Conservation (phyloP, 1,140 invertebrate genomes). For the Vanessa atalanta region DNA sequence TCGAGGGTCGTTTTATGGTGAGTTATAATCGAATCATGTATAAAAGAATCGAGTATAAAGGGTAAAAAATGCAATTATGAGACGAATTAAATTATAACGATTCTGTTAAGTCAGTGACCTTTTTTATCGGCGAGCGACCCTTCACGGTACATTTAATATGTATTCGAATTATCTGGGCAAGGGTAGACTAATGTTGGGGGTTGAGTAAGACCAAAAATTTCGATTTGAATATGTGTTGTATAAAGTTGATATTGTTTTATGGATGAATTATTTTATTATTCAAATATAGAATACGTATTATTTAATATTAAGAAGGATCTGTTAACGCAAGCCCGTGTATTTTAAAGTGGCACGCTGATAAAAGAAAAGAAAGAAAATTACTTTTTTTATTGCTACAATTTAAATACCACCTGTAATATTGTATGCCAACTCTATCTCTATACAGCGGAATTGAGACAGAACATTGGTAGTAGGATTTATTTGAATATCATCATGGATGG, state of each 20-base stretch:
- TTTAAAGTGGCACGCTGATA: no score
- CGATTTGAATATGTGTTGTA: constrained; percentile 18
- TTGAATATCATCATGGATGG: no score
- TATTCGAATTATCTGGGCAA: constrained; percentile 25
- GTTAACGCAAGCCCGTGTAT: no score
- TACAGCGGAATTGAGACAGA: no score
- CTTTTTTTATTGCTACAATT: no score
- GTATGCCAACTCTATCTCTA: no score
- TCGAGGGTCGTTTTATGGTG: constrained; percentile 34
- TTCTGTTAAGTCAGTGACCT: constrained; percentile 21
- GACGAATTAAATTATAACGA: constrained; percentile 29
- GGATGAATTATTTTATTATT: neutral
- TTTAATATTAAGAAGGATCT: no score
- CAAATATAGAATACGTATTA: neutral
- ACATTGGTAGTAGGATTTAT: no score
- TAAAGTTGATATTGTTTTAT: constrained; percentile 24
- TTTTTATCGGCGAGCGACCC: constrained; percentile 29
- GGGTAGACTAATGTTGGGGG: constrained; percentile 26
- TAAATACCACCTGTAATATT: no score
- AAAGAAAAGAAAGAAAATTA: no score
- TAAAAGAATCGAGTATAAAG: constrained; percentile 1
- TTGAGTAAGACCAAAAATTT: constrained; percentile 14
- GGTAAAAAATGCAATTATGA: constrained; percentile 31
- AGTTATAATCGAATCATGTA: constrained; percentile 45
- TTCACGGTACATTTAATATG: constrained; percentile 31